These are phyloP conservation scores for Emys orbicularis DNA, from an alignment of 2,797 vertebrate genomes.

Conservation along the genomic window DNA sequence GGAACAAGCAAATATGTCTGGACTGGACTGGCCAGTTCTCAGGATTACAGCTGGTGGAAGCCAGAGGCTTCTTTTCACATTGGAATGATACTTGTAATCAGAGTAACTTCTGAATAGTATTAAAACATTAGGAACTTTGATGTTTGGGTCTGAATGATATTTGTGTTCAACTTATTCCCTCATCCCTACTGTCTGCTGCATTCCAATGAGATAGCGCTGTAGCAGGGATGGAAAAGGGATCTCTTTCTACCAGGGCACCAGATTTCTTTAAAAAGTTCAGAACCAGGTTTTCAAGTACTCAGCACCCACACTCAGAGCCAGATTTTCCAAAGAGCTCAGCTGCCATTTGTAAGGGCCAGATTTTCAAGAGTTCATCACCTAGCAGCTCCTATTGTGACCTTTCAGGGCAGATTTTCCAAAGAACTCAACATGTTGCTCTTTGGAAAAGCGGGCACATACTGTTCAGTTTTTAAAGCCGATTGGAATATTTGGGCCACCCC, in stretches of 20 bases:
- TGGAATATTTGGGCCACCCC: background rate
- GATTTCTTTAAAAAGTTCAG: background rate
- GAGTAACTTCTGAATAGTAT: background rate
- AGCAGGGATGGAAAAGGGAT: background rate
- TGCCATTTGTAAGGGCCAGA: background rate
- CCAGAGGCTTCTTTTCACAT: background rate
- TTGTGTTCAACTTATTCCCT: background rate
- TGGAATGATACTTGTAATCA: background rate
- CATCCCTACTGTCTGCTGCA: background rate
- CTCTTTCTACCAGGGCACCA: rapidly evolving
- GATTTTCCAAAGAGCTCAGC: background rate
- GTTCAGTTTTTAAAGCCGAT: background rate
- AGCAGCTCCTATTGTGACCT: rapidly evolving
- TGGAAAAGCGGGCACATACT: background rate
- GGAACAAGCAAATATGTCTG: background rate
- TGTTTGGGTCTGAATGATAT: background rate
- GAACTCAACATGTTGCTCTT: background rate
- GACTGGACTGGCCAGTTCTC: background rate
- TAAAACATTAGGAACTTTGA: background rate
- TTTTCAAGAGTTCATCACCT: background rate
- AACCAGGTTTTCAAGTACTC: background rate
- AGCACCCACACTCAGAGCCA: background rate
- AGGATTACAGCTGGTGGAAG: background rate
- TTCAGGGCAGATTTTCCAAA: rapidly evolving
- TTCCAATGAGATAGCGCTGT: background rate